Conservation (phyloP, 1,140 invertebrate genomes). For the Drosophila cardini region DNA sequence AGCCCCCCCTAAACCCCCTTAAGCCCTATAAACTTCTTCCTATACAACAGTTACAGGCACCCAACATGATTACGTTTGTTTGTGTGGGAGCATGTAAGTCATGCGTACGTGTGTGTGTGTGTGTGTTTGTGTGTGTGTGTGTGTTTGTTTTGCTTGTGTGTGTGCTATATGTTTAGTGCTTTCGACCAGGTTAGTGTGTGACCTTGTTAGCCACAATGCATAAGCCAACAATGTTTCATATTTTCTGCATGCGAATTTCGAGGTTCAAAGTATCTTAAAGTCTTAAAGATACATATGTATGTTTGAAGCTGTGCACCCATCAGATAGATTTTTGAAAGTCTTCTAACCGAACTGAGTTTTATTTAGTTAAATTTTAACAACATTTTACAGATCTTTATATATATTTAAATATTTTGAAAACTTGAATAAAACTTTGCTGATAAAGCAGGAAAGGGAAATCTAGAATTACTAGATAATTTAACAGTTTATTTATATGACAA, state of each 20-base stretch:
- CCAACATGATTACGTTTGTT: slow-evolving; percentile 26
- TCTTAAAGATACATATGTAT: background rate
- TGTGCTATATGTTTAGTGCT: slow-evolving; percentile 9
- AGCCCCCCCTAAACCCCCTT: too few relatives aligned
- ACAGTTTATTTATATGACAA: background rate
- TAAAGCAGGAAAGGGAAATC: background rate
- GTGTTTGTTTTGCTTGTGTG: too few relatives aligned
- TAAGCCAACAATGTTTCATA: slow-evolving; percentile 3
- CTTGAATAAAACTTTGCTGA: background rate
- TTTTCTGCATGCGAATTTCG: background rate
- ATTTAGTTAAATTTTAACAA: too few relatives aligned
- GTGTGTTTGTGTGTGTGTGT: background rate
- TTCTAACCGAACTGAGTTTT: too few relatives aligned
- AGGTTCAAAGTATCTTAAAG: background rate
- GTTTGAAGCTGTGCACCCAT: too few relatives aligned
- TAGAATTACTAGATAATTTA: background rate
- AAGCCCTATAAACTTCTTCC: too few relatives aligned
- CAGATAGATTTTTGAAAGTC: too few relatives aligned
- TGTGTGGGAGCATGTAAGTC: slow-evolving; percentile 30
- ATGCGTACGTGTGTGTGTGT: slow-evolving; percentile 19
- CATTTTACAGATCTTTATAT: too few relatives aligned
- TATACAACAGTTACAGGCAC: background rate
- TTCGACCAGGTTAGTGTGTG: slow-evolving; percentile 21
- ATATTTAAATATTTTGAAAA: background rate
- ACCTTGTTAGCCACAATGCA: slow-evolving; percentile 27